Evolutionary conservation across 2,888 invertebrate genomes (phyloP).

Genomic region (Cephus pygmeus): DNA sequence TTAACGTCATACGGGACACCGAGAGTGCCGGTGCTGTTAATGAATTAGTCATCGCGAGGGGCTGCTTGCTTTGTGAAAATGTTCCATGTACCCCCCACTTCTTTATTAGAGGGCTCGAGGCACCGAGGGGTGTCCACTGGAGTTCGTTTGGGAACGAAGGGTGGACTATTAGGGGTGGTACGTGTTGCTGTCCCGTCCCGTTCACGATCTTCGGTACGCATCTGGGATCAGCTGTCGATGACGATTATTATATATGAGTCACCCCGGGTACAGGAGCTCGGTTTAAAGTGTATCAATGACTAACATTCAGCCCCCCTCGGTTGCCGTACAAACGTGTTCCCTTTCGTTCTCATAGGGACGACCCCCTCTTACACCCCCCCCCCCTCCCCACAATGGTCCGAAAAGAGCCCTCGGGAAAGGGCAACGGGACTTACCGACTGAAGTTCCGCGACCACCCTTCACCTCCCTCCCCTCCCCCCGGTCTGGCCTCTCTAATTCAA

Average conservation of each 20-base stretch:
- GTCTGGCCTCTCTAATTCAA: slow-evolving; percentile 36
- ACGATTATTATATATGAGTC: slow-evolving; percentile 58
- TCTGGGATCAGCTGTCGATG: slow-evolving; percentile 58
- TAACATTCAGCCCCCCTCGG: slow-evolving; percentile 34
- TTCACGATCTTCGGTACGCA: slow-evolving; percentile 30
- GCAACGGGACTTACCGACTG: background rate
- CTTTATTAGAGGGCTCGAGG: background rate
- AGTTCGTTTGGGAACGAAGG: slow-evolving; percentile 8
- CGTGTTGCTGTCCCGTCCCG: slow-evolving; percentile 27
- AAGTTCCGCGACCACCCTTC: background rate
- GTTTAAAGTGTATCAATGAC: slow-evolving; percentile 61
- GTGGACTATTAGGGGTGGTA: slow-evolving; percentile 26
- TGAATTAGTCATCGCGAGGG: slow-evolving; percentile 27
- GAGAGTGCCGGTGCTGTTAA: slow-evolving; percentile 2
- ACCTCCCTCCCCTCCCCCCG: background rate
- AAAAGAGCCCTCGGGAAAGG: background rate
- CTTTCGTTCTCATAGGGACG: slow-evolving; percentile 16
- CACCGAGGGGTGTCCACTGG: background rate
- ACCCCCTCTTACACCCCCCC: slow-evolving; percentile 28
- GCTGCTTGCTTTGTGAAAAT: slow-evolving; percentile 17
- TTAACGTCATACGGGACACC: background rate
- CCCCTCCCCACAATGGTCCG: slow-evolving; percentile 6
- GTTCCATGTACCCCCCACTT: background rate
- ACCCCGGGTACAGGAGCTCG: slow-evolving; percentile 38
- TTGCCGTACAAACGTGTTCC: background rate